Base-by-base conservation (phyloP, 2,797 vertebrate genomes). In the Eupleurogrammus muticus region DNA sequence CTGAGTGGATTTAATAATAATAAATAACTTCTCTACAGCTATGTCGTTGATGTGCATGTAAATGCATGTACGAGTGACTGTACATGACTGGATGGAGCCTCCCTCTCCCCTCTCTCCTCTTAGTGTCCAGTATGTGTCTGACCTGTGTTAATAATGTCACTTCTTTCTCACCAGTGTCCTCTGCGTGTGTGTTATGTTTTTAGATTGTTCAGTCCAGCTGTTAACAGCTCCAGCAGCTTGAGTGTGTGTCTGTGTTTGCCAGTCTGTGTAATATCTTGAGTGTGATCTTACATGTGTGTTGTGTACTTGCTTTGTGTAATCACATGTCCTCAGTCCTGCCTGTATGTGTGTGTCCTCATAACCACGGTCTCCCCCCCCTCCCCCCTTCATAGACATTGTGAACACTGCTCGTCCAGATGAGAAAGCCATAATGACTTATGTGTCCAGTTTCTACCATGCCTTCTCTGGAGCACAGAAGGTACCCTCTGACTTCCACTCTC, bases 381-480 rank as follows among this genome's bases (percentile, higher is more conserved):
- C 90, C 54, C 4, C 2, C 40, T 42, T n/a, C 40, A 77, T 96
- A 98, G 97, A 98, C 94, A 98, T 98, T 85, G 96, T 98, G 92
- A 95, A 94, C 95, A 97, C 97, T 54, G 96, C 96, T 83, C 96
- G 97, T 75, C 97, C 97, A 38, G 97, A 98, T 91, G 97, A 98
- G 94, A 98, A 97, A 93, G 96, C 97, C 94, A 97, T 98, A 92
- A 98, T 98, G 97, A 98, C 97, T 87, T 98, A 98, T 94, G 96
- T 98, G 89, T 97, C 97, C 92, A 94, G 96, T 95, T 98, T 98
- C 96, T 98, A 98, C 96, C 97, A 98, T 96, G 97, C 97, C 81
- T 98, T 98, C 93, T 97, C 94, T 94, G 94, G 94, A 94, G 94
- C 94, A 3, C 94, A 94, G 93, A 95, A 94, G 93, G 94, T 95